Percentiles rank a stretch among this genome's conserved stretches.
Conservation (phyloP, 2,113 vertebrate species). For the Drymodes brunneopygia region DNA sequence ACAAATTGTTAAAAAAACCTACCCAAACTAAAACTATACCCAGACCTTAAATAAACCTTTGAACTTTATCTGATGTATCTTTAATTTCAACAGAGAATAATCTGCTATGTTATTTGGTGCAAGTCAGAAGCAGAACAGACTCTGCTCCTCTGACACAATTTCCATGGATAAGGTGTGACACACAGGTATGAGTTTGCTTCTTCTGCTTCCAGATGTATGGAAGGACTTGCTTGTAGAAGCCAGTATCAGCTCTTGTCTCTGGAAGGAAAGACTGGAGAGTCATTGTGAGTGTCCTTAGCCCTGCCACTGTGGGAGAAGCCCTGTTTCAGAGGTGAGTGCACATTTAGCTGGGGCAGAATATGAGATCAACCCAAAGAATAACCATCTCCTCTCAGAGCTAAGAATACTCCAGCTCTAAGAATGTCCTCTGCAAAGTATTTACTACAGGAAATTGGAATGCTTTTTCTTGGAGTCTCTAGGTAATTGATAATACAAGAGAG, state of each 20-base stretch:
- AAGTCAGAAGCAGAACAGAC: background rate
- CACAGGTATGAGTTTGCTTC: background rate
- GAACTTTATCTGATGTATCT: background rate
- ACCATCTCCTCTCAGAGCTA: background rate
- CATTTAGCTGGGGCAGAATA: background rate
- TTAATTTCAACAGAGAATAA: background rate
- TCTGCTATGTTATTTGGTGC: background rate
- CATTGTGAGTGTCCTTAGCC: background rate
- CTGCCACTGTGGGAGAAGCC: background rate
- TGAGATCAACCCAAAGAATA: background rate
- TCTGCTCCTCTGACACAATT: background rate
- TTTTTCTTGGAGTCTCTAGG: background rate
- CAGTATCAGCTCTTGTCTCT: background rate
- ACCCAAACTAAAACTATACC: background rate
- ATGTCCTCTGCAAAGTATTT: background rate
- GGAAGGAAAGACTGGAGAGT: background rate
- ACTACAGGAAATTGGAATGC: background rate
- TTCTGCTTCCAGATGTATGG: background rate
- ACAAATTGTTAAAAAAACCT: background rate
- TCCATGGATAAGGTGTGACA: rapidly evolving
- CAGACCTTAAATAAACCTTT: background rate
- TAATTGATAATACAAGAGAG: background rate
- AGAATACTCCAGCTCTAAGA: background rate
- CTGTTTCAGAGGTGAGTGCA: background rate
- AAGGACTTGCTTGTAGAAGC: background rate